These are phyloP conservation scores for Linnaemya vulpina DNA, from an alignment of 2,888 invertebrate species.

Conservation along the genomic window DNA sequence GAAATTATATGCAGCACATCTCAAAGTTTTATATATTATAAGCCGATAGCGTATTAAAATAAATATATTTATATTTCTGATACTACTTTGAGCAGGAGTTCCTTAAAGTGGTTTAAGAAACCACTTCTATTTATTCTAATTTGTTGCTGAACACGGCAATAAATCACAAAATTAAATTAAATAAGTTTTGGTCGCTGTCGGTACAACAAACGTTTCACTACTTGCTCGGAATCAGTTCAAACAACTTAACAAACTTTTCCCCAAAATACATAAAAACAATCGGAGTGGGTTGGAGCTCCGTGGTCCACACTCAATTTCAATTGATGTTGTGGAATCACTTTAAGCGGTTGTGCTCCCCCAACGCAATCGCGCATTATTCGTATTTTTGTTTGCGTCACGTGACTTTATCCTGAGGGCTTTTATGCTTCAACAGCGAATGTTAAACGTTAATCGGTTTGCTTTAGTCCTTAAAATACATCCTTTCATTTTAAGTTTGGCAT, in stretches of 20 bases:
- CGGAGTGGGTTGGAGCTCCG: not conserved
- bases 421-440: not conserved
- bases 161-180: constrained; percentile 71
- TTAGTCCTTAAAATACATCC: constrained; percentile 14
- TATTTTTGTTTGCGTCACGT: constrained; percentile 25
- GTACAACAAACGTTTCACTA: constrained; percentile 66
- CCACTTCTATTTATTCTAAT: too few species aligned
- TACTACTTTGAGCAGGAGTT: too few species aligned
- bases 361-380: too few species aligned
- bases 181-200: constrained; percentile 59
- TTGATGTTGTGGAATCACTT: not conserved
- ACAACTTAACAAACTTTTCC: constrained; percentile 17
- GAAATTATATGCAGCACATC: too few species aligned
- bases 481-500: constrained; percentile 1
- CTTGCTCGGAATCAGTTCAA: constrained; percentile 18
- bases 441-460: constrained; percentile 26
- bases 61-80: too few species aligned
- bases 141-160: too few species aligned
- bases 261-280: not conserved
- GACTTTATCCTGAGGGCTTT: not conserved
- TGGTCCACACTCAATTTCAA: not conserved
- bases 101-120: too few species aligned
- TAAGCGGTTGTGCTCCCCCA: too few species aligned
- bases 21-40: too few species aligned
- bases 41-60: too few species aligned